A percentile compares a stretch with the other conserved stretches of the same genome.
These are phyloP conservation scores for Merodon equestris DNA, from an alignment of 2,888 invertebrate genomes.

Conservation along the genomic window DNA sequence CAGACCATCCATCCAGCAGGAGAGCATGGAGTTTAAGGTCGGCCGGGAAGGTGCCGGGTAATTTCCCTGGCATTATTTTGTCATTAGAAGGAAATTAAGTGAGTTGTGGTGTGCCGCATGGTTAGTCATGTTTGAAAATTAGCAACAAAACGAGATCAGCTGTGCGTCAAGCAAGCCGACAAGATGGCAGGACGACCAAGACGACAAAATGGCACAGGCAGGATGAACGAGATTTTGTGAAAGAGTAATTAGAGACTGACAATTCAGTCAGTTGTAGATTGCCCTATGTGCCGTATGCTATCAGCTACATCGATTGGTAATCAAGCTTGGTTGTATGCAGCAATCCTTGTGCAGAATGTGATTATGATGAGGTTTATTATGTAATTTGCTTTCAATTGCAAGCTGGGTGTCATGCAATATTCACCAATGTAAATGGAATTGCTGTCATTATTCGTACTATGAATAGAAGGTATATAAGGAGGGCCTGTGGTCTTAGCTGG, in stretches of 20 bases:
- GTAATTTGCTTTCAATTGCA: slow-evolving; percentile 42
- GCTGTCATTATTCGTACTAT: slow-evolving; percentile 36
- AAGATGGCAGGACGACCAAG: slow-evolving; percentile 1
- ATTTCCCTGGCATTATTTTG: slow-evolving; percentile 63
- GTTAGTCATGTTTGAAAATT: slow-evolving; percentile 66
- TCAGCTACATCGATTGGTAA: neutral
- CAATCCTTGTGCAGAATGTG: neutral
- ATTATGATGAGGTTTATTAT: slow-evolving; percentile 50
- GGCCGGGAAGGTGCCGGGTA: slow-evolving; percentile 36
- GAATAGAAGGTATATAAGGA: slow-evolving; percentile 47
- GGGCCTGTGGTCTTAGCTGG: neutral
- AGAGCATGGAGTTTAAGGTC: neutral
- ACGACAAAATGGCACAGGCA: slow-evolving; percentile 1
- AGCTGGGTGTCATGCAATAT: slow-evolving; percentile 40
- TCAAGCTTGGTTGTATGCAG: neutral
- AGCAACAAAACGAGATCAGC: slow-evolving; percentile 48
- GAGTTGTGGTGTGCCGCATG: slow-evolving; percentile 62
- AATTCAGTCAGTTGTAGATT: neutral
- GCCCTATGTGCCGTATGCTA: neutral
- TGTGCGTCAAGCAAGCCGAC: slow-evolving; percentile 6
- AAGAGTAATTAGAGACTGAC: neutral
- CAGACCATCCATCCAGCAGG: too few species aligned
- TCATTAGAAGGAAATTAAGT: slow-evolving; percentile 67
- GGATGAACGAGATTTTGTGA: slow-evolving; percentile 18
- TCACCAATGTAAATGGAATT: slow-evolving; percentile 43